Percentiles rank a stretch among this genome's conserved stretches.
Evolutionary conservation across 2,797 vertebrate species (phyloP).

Genomic region (Anas georgica): DNA sequence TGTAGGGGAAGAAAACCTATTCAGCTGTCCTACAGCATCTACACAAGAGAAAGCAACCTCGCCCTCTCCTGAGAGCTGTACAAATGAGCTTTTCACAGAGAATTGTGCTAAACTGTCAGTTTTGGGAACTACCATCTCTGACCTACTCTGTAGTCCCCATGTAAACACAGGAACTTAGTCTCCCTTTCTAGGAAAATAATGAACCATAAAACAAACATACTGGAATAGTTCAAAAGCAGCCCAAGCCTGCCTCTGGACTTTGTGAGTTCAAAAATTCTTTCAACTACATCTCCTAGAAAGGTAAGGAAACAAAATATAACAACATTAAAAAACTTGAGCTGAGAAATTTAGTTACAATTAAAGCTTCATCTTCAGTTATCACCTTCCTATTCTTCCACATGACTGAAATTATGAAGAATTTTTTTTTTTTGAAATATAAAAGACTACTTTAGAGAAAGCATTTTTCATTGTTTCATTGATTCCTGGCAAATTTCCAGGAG

Average conservation of each 20-base stretch:
- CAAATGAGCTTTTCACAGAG: neutral
- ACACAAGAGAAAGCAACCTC: neutral
- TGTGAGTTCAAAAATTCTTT: rapidly evolving
- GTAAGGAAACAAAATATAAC: neutral
- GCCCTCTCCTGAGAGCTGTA: neutral
- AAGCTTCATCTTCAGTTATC: neutral
- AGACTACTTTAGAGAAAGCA: neutral
- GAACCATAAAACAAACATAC: neutral
- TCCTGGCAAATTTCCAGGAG: neutral
- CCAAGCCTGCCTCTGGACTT: neutral
- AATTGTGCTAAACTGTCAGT: neutral
- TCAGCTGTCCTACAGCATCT: neutral
- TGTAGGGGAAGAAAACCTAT: neutral
- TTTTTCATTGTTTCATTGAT: neutral
- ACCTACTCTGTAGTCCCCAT: neutral
- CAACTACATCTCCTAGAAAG: neutral
- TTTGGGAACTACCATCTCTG: neutral
- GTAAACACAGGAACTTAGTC: neutral
- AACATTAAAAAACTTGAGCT: neutral
- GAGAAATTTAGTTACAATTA: neutral
- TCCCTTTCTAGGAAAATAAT: neutral
- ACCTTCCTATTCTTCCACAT: neutral
- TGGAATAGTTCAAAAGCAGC: neutral
- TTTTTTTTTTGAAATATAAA: neutral
- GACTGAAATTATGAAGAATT: neutral